A percentile compares a stretch with the other conserved stretches of the same genome.
Conservation (phyloP, 2,797 vertebrate species). For the Crax fasciolata region DNA sequence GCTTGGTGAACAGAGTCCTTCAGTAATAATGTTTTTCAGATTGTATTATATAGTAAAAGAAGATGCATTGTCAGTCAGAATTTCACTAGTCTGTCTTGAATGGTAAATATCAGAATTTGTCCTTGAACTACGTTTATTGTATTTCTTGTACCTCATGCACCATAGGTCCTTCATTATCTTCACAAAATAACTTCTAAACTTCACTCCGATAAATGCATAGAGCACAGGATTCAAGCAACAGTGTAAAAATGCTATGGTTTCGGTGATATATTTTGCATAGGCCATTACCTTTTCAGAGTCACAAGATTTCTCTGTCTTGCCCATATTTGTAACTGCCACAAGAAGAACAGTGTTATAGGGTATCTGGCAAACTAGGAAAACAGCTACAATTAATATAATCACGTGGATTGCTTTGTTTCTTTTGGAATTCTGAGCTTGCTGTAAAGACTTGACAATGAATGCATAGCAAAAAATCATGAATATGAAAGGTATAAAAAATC, state of each 20-base stretch:
- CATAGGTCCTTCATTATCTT: conserved; percentile 87
- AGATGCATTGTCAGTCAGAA: conserved; percentile 82
- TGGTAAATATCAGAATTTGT: conserved; percentile 82
- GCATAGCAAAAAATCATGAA: conserved; percentile 91
- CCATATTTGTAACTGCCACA: conserved; percentile 74
- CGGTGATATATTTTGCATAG: conserved; percentile 69
- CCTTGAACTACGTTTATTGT: conserved; percentile 78
- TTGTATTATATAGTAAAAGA: conserved; percentile 89
- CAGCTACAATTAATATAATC: conserved; percentile 87
- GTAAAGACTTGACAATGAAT: conserved; percentile 84
- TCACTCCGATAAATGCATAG: conserved; percentile 94
- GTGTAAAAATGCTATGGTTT: conserved; percentile 90
- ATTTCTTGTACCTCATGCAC: conserved; percentile 84
- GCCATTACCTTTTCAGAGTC: background rate
- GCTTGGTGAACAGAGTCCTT: background rate
- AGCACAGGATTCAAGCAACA: conserved; percentile 95
- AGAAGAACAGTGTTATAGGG: conserved; percentile 89
- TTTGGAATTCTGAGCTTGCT: conserved; percentile 89
- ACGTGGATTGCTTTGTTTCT: conserved; percentile 91
- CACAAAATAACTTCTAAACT: conserved; percentile 91
- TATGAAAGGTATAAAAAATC: conserved; percentile 90
- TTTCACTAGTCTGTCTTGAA: conserved; percentile 87
- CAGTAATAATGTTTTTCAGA: background rate
- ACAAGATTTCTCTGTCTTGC: conserved; percentile 67
- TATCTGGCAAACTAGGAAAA: conserved; percentile 90